Evolutionary conservation across 2,797 vertebrate genomes (phyloP), one percentile per base, ranked within the genome.

Genomic region (Clamator glandarius): DNA sequence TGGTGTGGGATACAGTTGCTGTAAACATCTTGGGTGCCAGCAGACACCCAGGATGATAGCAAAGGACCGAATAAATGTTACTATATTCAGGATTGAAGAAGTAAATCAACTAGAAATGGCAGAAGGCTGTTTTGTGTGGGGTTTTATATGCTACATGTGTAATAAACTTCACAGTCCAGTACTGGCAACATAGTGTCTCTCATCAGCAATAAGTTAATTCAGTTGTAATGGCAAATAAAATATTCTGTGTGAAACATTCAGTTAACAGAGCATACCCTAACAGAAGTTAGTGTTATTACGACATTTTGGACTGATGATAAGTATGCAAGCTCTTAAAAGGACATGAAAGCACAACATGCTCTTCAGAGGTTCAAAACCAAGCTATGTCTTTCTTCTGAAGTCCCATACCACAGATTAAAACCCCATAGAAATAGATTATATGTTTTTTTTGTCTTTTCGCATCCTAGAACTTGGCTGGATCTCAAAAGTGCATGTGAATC

Each of bases 401-500:
- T 50, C n/a, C 33, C 39, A 46, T 29, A 42, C 15, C 3, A 0
- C 61, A 5, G 58, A 35, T 87, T 89, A 78, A 92, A 91, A 76
- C 12, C 63, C 16, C 20, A 31, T 19, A 89, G 67, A 80, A 92
- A 63, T 24, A 75, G 51, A 20, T 72, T 9, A 80, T 12, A 1
- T 6, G 23, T 46, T 41, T 54, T 41, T 44, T 35, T 69, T 54
- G 51, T 41, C 44, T 35, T 69, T 54, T 63, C 28, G 68, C 39
- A 12, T 20, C 42, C 31, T 90, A 99, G 99, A 99, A 69, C 97
- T 99, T 87, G 98, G 98, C 85, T 98, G 98, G 98, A 96, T 99
- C 39, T 98, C 98, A 48, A 98, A 95, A 87, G 98, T 99, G 24
- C 95, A 97, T 25, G 99, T 99, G 90, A 99, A 99, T 96, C 98